Base-by-base conservation (phyloP, 2,797 vertebrate species). In the Dendrocincla fuliginosa region DNA sequence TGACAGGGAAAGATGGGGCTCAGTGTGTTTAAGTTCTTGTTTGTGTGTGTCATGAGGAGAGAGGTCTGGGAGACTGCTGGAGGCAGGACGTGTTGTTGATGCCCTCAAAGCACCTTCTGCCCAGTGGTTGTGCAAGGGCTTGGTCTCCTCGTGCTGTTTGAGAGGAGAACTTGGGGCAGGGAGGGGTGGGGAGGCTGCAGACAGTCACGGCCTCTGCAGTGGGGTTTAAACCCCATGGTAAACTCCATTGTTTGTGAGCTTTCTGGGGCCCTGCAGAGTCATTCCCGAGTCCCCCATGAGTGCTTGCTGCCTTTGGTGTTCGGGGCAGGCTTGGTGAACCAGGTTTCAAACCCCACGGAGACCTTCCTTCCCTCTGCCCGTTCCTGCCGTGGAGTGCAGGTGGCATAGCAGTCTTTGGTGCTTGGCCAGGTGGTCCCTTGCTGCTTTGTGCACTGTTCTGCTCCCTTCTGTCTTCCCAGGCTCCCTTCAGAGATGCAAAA, bases 61-160 rank as follows among this genome's bases (percentile, higher is more conserved):
- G 60, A 33, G 39, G 22, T 47, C 22, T 42, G 50, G 57, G 32
- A 73, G 68, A 20, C n/a, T 47, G 18, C 13, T n/a, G 32, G n/a
- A 47, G 35, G 53, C 69, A 28, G 8, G 22, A 22, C 14, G 13
- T 8, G 28, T 25, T 50, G 47, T 52, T 75, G n/a, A 41, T 0
- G 3, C 22, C 73, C 30, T 42, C 19, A 5, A 16, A 70, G 19
- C 12, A 11, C 42, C 19, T 75, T 67, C 77, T 74, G 42, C 25
- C 1, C 6, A 20, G 60, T 3, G 41, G 11, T 52, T 84, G 59
- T 42, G 32, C 28, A 14, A 28, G 60, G 3, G 1, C 15, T 32
- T 13, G 15, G 18, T 55, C 0, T 0, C 11, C 12, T 71, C 0
- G 0, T 53, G 68, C 50, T 5, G 4, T 41, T 2, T 28, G 47